Evolutionary conservation across 2,113 vertebrate genomes (phyloP).

Genomic region (Ictidomys tridecemlineatus): DNA sequence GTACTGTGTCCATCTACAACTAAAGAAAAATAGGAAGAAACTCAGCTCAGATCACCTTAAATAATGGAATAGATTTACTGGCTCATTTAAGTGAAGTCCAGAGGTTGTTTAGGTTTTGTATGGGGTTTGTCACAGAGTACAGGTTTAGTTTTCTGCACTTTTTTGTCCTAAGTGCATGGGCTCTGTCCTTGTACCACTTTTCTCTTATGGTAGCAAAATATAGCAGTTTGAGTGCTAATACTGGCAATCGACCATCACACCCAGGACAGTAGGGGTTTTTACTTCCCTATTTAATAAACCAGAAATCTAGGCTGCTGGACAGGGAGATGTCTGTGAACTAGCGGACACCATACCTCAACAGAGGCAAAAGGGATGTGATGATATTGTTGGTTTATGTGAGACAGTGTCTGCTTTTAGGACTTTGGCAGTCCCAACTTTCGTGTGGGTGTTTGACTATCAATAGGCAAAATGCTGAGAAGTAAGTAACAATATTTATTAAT

Average conservation of each 20-base stretch:
- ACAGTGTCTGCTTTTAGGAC: not conserved
- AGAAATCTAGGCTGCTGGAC: not conserved
- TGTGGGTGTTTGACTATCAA: not conserved
- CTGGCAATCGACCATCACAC: not conserved
- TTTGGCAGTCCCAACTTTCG: not conserved
- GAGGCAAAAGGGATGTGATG: not conserved
- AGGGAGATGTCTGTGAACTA: not conserved
- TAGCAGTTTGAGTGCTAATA: no score
- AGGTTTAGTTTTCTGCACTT: no score
- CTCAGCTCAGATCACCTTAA: not conserved
- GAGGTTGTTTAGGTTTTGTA: no score
- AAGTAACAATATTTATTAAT: not conserved
- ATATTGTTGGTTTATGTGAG: not conserved
- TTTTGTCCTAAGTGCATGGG: no score
- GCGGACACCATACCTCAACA: not conserved
- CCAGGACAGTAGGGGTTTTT: not conserved
- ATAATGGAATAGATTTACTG: not conserved
- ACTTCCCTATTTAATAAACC: not conserved
- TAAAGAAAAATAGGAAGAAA: no score
- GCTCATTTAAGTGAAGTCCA: not conserved
- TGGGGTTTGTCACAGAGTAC: no score
- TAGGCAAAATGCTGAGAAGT: not conserved
- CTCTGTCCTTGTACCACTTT: no score
- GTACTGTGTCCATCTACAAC: no score
- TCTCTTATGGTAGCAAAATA: no score